Evolutionary conservation across 2,888 invertebrate species (phyloP).

Genomic region (Machimus atricapillus): DNA sequence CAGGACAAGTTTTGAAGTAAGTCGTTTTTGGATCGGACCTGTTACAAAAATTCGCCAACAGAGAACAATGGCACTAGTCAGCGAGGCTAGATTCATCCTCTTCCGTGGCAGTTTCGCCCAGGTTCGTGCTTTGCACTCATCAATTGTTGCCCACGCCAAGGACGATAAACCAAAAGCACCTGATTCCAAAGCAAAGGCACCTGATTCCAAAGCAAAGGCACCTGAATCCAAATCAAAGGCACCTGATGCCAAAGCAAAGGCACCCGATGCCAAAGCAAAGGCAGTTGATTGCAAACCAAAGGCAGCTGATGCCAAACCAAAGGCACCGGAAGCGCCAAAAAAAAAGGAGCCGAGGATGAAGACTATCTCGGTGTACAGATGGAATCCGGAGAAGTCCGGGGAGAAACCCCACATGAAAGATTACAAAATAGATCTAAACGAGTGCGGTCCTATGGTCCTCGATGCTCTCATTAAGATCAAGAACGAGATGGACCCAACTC

Average conservation of each 20-base stretch:
- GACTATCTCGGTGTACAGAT: conserved; percentile 85
- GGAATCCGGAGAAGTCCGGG: conserved; percentile 86
- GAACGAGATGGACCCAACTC: conserved; percentile 92
- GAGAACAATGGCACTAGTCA: conserved; percentile 55
- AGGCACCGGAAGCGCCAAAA: neutral
- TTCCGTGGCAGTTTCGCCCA: conserved; percentile 54
- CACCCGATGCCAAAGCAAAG: no score
- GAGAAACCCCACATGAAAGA: conserved; percentile 81
- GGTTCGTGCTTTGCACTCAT: conserved; percentile 54
- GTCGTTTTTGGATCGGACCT: neutral
- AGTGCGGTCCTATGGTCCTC: conserved; percentile 96
- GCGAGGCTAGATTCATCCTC: conserved; percentile 57
- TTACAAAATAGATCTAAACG: conserved; percentile 74
- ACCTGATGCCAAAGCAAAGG: neutral
- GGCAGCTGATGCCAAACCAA: neutral
- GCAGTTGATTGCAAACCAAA: no score
- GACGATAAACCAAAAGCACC: neutral
- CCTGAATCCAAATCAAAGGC: neutral
- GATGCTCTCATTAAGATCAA: conserved; percentile 97
- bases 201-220: no score
- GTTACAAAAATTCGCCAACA: neutral
- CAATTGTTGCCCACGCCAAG: neutral
- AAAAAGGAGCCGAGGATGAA: conserved; percentile 64
- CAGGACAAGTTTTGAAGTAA: neutral
- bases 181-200: neutral